These are phyloP conservation scores for Psittacula echo DNA, from an alignment of 2,797 vertebrate species.

Conservation along the genomic window DNA sequence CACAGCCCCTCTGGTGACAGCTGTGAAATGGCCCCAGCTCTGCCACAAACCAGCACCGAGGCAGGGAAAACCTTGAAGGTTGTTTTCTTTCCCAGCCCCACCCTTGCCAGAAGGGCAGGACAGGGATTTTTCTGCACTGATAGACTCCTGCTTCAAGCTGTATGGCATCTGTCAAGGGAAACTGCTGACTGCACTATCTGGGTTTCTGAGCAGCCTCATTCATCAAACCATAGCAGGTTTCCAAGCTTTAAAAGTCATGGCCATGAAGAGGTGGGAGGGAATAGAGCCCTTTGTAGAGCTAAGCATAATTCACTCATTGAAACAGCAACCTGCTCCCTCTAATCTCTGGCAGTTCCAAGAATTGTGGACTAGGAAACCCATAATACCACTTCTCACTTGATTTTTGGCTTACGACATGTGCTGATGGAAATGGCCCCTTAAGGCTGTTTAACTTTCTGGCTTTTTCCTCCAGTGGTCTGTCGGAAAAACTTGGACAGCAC, in stretches of 20 bases:
- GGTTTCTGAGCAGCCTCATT: constrained; percentile 21
- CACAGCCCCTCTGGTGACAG: neutral
- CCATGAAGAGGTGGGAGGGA: neutral
- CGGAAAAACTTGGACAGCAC: constrained; percentile 95
- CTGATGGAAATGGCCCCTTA: neutral
- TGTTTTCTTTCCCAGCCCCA: neutral
- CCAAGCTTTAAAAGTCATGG: constrained; percentile 34
- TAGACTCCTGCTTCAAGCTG: neutral
- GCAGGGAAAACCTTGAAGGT: neutral
- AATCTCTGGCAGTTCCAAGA: constrained; percentile 1
- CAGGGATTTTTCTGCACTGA: neutral
- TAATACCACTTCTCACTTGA: constrained; percentile 3
- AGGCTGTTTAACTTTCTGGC: neutral
- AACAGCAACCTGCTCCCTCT: neutral
- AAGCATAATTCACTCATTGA: neutral
- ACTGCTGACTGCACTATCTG: constrained; percentile 28
- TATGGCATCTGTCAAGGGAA: constrained; percentile 24
- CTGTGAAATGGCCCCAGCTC: neutral
- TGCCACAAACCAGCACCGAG: neutral
- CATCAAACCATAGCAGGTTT: constrained; percentile 47
- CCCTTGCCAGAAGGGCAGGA: neutral
- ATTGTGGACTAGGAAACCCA: neutral
- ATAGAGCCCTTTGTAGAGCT: neutral
- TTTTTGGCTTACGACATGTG: neutral
- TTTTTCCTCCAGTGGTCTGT: constrained; percentile 85